These are phyloP conservation scores for Apostichopus californicus DNA, from an alignment of 35 echinoderm and acorn worm genomes.

Conservation along the genomic window DNA sequence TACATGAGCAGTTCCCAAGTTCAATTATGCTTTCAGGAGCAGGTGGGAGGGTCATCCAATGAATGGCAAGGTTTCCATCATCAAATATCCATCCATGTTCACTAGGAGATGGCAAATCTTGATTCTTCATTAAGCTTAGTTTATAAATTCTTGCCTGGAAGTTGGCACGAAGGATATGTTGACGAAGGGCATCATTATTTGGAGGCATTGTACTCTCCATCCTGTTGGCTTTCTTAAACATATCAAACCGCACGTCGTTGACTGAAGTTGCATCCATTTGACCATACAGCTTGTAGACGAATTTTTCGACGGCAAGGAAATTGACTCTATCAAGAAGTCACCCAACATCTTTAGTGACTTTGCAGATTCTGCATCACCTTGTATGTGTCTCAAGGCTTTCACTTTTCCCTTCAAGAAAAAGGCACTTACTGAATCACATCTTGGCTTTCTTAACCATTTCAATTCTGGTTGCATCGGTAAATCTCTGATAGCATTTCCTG, in stretches of 20 bases:
- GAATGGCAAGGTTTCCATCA: no score
- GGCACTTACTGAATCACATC: conserved; percentile 65
- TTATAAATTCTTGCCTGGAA: no score
- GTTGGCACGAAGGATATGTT: conserved; percentile 37
- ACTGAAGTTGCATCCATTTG: background rate
- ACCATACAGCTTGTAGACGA: conserved; percentile 52
- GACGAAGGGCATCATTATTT: conserved; percentile 48
- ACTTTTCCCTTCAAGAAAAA: conserved; percentile 63
- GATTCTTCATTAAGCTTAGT: no score
- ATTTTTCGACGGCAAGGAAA: background rate
- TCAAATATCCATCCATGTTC: no score
- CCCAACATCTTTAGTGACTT: conserved; percentile 14
- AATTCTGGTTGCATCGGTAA: no score
- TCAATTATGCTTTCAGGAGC: no score
- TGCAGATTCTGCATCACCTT: conserved; percentile 10
- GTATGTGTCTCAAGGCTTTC: conserved; percentile 52
- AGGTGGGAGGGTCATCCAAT: no score
- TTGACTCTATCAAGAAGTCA: background rate
- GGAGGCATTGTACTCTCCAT: conserved; percentile 60
- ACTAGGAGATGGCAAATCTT: no score
- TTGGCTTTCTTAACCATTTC: background rate
- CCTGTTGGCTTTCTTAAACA: conserved; percentile 50
- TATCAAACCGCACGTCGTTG: conserved; percentile 43
- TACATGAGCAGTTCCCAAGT: no score
- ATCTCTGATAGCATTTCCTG: no score